Percentiles rank a stretch among this genome's conserved stretches.
Conservation (phyloP, 2,888 invertebrate species). For the Lysandra coridon region DNA sequence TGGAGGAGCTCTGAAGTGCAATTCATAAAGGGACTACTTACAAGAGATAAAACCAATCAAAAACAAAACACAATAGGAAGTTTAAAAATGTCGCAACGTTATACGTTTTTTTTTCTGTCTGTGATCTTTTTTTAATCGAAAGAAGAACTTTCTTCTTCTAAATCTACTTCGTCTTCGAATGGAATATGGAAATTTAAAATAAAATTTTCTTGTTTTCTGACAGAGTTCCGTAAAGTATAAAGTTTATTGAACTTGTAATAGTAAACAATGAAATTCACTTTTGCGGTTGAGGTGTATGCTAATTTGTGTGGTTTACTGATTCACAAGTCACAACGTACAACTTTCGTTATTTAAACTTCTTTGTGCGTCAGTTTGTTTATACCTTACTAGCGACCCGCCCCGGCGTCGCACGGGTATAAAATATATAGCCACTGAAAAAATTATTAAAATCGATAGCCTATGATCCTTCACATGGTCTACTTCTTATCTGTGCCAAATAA, state of each 20-base stretch:
- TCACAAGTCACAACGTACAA: background rate
- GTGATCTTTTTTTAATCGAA: background rate
- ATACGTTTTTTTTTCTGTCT: background rate
- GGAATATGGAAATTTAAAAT: background rate
- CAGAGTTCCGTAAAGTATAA: background rate
- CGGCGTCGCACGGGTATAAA: too few species aligned
- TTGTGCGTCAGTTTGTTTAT: background rate
- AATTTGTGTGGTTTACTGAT: conserved; percentile 31
- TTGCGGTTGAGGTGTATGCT: conserved; percentile 36
- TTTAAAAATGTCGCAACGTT: background rate
- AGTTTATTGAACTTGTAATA: conserved; percentile 27
- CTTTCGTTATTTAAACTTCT: conserved; percentile 23
- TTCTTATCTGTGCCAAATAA: too few species aligned
- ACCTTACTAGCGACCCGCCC: too few species aligned
- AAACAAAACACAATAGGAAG: background rate
- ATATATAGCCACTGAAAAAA: too few species aligned
- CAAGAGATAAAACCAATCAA: too few species aligned
- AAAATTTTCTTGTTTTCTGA: background rate
- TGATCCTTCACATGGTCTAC: too few species aligned
- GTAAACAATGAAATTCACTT: conserved; percentile 34
- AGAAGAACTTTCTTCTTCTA: background rate
- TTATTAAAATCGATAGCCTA: too few species aligned
- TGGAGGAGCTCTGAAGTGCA: too few species aligned
- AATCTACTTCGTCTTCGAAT: background rate
- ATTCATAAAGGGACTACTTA: too few species aligned